A percentile compares a stretch with the other conserved stretches of the same genome.
Conservation (phyloP, 1,140 invertebrate genomes). For the Pectinophora gossypiella region DNA sequence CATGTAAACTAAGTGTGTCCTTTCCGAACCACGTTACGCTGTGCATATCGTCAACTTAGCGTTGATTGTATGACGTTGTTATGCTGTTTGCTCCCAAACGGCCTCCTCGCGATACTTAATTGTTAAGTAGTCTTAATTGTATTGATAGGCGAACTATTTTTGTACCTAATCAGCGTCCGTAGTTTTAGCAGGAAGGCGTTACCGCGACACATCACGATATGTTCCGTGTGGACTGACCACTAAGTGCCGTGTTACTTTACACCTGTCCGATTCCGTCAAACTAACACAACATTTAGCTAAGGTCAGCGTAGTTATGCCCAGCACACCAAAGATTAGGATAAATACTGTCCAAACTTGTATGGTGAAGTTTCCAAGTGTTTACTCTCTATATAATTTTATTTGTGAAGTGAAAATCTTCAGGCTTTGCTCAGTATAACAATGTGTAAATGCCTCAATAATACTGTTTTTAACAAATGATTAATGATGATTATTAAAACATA, state of each 20-base stretch:
- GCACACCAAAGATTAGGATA: conserved; percentile 73
- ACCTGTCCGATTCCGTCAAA: not conserved
- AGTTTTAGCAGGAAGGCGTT: conserved; percentile 63
- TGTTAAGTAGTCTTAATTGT: conserved; percentile 74
- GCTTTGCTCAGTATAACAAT: conserved; percentile 39
- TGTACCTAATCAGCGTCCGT: conserved; percentile 69
- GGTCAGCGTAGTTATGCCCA: conserved; percentile 53
- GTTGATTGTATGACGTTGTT: not conserved
- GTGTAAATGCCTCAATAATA: conserved; percentile 35
- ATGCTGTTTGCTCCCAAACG: conserved; percentile 19
- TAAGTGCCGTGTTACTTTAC: conserved; percentile 29
- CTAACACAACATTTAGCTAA: conserved; percentile 34
- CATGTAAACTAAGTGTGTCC: no score
- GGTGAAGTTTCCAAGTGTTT: conserved; percentile 24
- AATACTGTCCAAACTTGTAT: conserved; percentile 46
- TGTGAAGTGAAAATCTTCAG: conserved; percentile 23
- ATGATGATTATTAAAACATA: conserved; percentile 34
- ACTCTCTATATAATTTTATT: conserved; percentile 15
- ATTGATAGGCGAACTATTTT: conserved; percentile 74
- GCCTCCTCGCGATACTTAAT: conserved; percentile 66
- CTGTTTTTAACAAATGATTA: conserved; percentile 21
- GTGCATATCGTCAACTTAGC: no score
- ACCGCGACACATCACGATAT: conserved; percentile 55
- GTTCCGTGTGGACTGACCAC: conserved; percentile 40
- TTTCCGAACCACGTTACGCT: no score